Evolutionary conservation across 1,140 invertebrate genomes (phyloP), one percentile per base, ranked within the genome.

Genomic region (Glomeris maerens): DNA sequence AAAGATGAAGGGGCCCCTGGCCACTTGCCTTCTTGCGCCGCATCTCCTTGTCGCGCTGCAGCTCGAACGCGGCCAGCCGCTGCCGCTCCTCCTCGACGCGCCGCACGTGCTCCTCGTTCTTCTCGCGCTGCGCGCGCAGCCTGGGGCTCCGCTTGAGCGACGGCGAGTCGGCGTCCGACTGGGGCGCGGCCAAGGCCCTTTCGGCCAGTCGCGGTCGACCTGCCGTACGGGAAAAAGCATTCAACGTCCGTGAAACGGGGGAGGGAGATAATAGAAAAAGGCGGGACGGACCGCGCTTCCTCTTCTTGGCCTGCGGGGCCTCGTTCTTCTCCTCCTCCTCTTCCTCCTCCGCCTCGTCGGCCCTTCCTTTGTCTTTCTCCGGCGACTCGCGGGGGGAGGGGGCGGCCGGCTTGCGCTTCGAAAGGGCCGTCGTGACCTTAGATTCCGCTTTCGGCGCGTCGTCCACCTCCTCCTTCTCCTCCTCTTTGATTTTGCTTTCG

Each of bases 81-180:
- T 66, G 50, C 2, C 59, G 49, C 45, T 64, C 52, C 46, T 60
- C 63, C 57, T 86, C 81, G 23, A 79, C 62, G 55, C 79, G 75
- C 39, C 80, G 71, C 5, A 80, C 62, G 47, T 88, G 81, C 39
- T 62, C 57, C 48, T 68, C 82, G 60, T 87, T 83, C 52, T 80
- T 83, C 44, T 88, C 85, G 57, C 87, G 84, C 52, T 49, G 47
- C 14, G 47, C 47, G 20, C 28, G 47, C 17, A 49, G 14, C 2
- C 47, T 21, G 14, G 29, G 38, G 27, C 47, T 49, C n/a, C 47
- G 3, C 27, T 49, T 49, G 3, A 49, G 23, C 4, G 47, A n/a
- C n/a, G n/a, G n/a, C n/a, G n/a, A n/a, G n/a, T n/a, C n/a, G n/a
- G n/a, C n/a, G n/a, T n/a, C n/a, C n/a, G n/a, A n/a, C n/a, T n/a